Evolutionary conservation across 2,888 invertebrate genomes (phyloP).

Genomic region (Microctonus hyperodae): DNA sequence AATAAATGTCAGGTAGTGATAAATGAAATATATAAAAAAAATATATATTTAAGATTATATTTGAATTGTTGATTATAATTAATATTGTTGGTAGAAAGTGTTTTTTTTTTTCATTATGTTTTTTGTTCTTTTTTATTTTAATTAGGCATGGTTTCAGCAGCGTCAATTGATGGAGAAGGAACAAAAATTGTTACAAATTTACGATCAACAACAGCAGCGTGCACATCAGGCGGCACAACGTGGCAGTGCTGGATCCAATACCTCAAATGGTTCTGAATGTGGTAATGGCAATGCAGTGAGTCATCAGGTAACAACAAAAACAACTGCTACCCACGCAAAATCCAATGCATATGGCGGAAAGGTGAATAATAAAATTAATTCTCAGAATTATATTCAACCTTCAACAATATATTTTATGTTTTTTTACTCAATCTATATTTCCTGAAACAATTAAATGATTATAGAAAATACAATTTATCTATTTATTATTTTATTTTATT

Average conservation of each 20-base stretch:
- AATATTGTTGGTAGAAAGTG: not conserved
- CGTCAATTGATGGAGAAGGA: conserved; percentile 83
- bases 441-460: not conserved
- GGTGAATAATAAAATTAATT: conserved; percentile 39
- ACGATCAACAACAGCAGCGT: conserved; percentile 73
- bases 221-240: conserved; percentile 69
- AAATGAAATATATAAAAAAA: too few species aligned
- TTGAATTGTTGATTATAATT: not conserved
- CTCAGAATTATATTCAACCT: conserved; percentile 1
- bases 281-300: conserved; percentile 36
- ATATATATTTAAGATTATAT: too few species aligned
- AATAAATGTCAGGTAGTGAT: too few species aligned
- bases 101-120: not conserved
- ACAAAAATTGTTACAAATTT: conserved; percentile 75
- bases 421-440: not conserved
- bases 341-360: conserved; percentile 54
- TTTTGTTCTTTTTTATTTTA: conserved; percentile 18
- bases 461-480: not conserved
- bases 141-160: conserved; percentile 83
- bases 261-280: conserved; percentile 53
- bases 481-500: not conserved
- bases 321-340: conserved; percentile 47
- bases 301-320: conserved; percentile 49
- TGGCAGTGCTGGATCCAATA: conserved; percentile 65
- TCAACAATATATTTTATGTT: conserved; percentile 9